These are phyloP conservation scores for Drosophila flavopinicola DNA, from an alignment of 2,888 invertebrate species.

Conservation along the genomic window DNA sequence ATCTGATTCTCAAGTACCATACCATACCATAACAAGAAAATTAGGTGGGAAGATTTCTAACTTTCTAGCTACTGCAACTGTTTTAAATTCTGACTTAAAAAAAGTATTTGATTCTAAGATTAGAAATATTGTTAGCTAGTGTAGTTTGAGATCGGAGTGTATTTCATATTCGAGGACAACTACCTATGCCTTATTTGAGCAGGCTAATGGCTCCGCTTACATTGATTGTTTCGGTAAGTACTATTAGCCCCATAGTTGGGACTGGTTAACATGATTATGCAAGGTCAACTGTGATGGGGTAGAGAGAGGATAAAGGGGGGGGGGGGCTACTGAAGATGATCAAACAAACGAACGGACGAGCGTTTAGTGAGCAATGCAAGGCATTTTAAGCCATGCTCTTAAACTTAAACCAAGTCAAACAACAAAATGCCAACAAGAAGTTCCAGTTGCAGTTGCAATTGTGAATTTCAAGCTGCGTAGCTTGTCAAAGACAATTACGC, in stretches of 20 bases:
- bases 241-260: constrained; percentile 17
- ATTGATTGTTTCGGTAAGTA: constrained; percentile 17
- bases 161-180: no score
- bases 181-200: background rate
- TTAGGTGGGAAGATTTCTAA: no score
- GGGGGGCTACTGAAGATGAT: constrained; percentile 4
- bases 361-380: constrained; percentile 64
- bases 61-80: no score
- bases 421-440: constrained; percentile 74
- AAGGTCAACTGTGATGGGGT: constrained; percentile 5
- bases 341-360: constrained; percentile 10
- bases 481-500: constrained; percentile 82
- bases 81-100: no score
- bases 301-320: no score
- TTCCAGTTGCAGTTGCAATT: constrained; percentile 20
- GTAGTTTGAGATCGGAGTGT: no score
- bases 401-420: constrained; percentile 74
- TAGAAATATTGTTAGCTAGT: no score
- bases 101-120: no score
- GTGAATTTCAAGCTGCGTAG: constrained; percentile 58
- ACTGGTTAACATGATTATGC: constrained; percentile 40
- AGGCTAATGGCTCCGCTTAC: no score
- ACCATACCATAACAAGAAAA: no score
- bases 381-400: constrained; percentile 72
- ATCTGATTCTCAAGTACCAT: no score